These are phyloP conservation scores for Meta bourneti DNA, from an alignment of 2,888 invertebrate species.

Conservation along the genomic window DNA sequence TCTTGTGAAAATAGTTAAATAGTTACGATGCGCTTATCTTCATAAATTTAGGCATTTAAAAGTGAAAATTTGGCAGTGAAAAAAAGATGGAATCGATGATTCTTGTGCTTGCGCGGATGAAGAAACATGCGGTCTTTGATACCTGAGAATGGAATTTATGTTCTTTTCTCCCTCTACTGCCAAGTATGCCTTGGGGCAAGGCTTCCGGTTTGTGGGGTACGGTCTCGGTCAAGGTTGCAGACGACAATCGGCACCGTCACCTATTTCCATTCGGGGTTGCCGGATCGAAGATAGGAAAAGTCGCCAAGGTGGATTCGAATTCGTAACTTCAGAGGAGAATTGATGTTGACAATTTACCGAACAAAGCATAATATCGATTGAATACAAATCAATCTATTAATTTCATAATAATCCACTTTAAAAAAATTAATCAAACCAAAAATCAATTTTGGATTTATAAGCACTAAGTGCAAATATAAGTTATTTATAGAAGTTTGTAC, in stretches of 20 bases:
- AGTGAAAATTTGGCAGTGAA: conserved; percentile 42
- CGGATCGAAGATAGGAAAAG: neutral
- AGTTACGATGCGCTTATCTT: neutral
- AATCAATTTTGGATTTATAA: too few species aligned
- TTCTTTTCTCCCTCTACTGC: neutral
- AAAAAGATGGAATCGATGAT: conserved; percentile 7
- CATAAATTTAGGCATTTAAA: conserved; percentile 13
- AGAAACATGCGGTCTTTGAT: neutral
- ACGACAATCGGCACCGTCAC: conserved; percentile 70
- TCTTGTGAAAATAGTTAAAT: neutral
- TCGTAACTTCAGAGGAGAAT: neutral
- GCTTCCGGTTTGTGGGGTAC: conserved; percentile 70
- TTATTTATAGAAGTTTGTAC: too few species aligned
- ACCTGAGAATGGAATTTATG: conserved; percentile 3
- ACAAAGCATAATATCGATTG: too few species aligned
- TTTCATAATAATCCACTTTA: too few species aligned
- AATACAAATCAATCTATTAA: too few species aligned
- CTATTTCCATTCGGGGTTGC: conserved; percentile 65
- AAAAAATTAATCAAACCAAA: too few species aligned
- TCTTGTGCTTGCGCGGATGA: neutral
- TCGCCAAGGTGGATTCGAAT: conserved; percentile 31
- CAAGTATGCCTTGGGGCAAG: conserved; percentile 28
- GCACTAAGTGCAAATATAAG: too few species aligned
- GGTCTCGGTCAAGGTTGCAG: conserved; percentile 75
- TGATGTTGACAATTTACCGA: too few species aligned